Conservation (phyloP, 2,888 invertebrate species). For the Merodon equestris region DNA sequence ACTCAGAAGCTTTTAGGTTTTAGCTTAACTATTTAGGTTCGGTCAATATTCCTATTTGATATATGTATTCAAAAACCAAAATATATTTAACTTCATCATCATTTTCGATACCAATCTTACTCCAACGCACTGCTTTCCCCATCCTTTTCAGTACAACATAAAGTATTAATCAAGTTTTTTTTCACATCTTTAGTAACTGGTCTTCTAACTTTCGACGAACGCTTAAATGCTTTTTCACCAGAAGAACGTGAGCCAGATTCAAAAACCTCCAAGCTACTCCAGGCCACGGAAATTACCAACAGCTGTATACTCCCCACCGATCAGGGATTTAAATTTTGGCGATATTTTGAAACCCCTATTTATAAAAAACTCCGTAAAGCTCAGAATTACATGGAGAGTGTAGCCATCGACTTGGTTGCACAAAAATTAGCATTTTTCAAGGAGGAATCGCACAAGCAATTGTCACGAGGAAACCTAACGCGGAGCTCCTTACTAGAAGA, state of each 20-base stretch:
- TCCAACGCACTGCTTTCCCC: too few relatives aligned
- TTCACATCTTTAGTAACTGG: constrained; percentile 84
- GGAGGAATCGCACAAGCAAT: constrained; percentile 66
- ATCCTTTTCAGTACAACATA: too few relatives aligned
- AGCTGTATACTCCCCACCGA: constrained; percentile 79
- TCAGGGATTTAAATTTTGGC: constrained; percentile 81
- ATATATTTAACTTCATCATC: too few relatives aligned
- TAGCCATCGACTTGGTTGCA: constrained; percentile 84
- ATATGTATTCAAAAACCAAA: too few relatives aligned
- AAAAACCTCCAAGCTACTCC: constrained; percentile 84
- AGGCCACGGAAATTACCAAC: constrained; percentile 87
- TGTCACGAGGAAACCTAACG: constrained; percentile 44
- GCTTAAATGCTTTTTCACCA: constrained; percentile 84
- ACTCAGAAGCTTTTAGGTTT: too few relatives aligned
- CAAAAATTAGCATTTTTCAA: constrained; percentile 81
- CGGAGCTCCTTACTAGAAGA: constrained; percentile 82
- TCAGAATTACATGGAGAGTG: constrained; percentile 86
- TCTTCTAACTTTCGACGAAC: constrained; percentile 84
- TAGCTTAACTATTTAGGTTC: too few relatives aligned
- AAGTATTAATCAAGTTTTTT: not conserved
- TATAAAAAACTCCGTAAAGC: constrained; percentile 85
- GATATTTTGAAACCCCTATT: constrained; percentile 84
- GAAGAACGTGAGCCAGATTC: constrained; percentile 82
- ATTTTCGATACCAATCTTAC: too few relatives aligned
- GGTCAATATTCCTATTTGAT: too few relatives aligned